These are phyloP conservation scores for Augochlora pura DNA, from an alignment of 1,140 invertebrate genomes.

Conservation along the genomic window DNA sequence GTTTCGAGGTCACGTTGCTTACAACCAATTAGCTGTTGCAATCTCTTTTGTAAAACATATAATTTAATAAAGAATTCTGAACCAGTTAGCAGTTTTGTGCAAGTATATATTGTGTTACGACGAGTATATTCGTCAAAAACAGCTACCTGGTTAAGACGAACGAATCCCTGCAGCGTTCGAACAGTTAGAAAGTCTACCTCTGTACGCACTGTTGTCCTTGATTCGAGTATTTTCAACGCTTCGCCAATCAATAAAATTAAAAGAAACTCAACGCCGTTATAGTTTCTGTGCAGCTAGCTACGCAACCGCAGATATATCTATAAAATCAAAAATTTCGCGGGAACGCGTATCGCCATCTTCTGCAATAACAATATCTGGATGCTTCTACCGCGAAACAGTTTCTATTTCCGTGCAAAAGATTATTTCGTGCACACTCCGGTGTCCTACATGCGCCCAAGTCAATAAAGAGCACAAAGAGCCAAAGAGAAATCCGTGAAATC, in stretches of 20 bases:
- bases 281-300: not conserved
- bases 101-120: too few relatives aligned
- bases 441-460: not conserved
- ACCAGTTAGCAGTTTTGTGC: too few relatives aligned
- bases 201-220: not conserved
- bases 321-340: not conserved
- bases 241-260: not conserved
- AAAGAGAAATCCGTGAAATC: slow-evolving; percentile 1
- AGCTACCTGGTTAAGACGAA: not conserved
- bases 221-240: slow-evolving; percentile 1
- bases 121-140: too few relatives aligned
- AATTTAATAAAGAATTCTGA: too few relatives aligned
- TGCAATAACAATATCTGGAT: too few relatives aligned
- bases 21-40: too few relatives aligned
- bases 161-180: not conserved
- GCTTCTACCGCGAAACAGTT: too few relatives aligned
- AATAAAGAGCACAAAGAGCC: not conserved
- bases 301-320: not conserved
- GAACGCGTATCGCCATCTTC: too few relatives aligned
- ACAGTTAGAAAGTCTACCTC: not conserved
- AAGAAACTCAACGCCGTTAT: not conserved
- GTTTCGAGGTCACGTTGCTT: too few relatives aligned
- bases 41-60: too few relatives aligned
- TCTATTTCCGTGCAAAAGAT: too few relatives aligned
- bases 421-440: not conserved